A percentile compares a stretch with the other conserved stretches of the same genome.
phyloP scores from a whole-genome alignment of 2,888 invertebrate genomes.

The Phalera bucephala region DNA sequence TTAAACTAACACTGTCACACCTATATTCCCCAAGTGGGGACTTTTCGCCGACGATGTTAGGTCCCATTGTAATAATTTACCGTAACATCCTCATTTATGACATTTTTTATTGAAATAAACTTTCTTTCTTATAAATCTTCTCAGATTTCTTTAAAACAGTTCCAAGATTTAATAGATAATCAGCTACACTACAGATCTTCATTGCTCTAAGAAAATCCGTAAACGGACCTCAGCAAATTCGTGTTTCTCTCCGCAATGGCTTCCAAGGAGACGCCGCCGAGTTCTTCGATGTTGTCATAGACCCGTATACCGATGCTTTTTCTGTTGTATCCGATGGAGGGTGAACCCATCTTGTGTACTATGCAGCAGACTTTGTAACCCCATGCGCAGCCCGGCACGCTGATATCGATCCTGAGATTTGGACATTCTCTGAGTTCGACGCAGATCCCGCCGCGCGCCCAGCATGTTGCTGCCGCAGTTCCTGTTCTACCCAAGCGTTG shows the following conservation, averaged over 20 bases:
- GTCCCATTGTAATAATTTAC: too few species aligned
- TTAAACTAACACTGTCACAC: too few species aligned
- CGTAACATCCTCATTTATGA: too few species aligned
- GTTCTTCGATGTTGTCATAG: slow-evolving; percentile 18
- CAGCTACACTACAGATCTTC: too few species aligned
- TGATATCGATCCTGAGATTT: slow-evolving; percentile 34
- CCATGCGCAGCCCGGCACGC: slow-evolving; percentile 44
- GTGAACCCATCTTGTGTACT: slow-evolving; percentile 19
- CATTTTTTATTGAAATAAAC: too few species aligned
- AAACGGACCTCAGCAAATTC: slow-evolving; percentile 2
- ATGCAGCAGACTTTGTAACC: slow-evolving; percentile 52
- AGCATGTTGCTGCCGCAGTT: slow-evolving; percentile 44
- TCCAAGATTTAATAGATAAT: too few species aligned
- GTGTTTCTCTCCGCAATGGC: slow-evolving; percentile 28
- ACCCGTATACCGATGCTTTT: slow-evolving; percentile 10
- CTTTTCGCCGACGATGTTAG: too few species aligned
- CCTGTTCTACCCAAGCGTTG: too few species aligned
- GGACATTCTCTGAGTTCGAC: slow-evolving; percentile 41
- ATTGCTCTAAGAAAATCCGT: too few species aligned
- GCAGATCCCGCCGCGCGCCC: slow-evolving; percentile 58
- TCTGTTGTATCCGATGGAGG: slow-evolving; percentile 25
- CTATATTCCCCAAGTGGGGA: too few species aligned
- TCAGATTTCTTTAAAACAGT: too few species aligned
- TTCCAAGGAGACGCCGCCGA: slow-evolving; percentile 22
- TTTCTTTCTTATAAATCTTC: too few species aligned